These are phyloP conservation scores for Teleiodes luculella DNA, from an alignment of 2,888 invertebrate genomes.

Conservation along the genomic window DNA sequence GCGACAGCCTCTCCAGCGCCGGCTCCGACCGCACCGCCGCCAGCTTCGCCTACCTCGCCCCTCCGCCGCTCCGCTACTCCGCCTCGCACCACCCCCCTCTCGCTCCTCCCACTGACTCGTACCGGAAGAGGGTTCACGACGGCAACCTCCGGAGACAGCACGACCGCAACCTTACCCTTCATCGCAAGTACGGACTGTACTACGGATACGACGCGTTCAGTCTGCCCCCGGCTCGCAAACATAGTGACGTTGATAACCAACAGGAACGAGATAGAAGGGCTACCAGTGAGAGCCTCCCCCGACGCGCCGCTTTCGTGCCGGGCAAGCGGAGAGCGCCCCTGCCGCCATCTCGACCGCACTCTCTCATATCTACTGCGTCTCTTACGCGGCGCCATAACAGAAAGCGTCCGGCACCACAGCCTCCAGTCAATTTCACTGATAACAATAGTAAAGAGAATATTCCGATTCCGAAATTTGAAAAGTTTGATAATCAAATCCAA, in stretches of 20 bases:
- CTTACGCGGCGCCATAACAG: slow-evolving; percentile 48
- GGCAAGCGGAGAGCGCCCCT: slow-evolving; percentile 85
- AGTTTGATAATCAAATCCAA: slow-evolving; percentile 22
- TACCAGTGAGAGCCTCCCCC: slow-evolving; percentile 79
- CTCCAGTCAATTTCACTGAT: slow-evolving; percentile 49
- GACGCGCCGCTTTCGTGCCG: slow-evolving; percentile 83
- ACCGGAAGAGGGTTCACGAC: slow-evolving; percentile 79
- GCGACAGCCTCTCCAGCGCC: slow-evolving; percentile 81
- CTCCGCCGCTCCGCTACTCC: slow-evolving; percentile 71
- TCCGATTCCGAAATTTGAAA: slow-evolving; percentile 8
- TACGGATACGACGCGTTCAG: slow-evolving; percentile 64
- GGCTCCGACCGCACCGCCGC: slow-evolving; percentile 85
- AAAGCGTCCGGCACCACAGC: slow-evolving; percentile 78
- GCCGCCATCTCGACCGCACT: slow-evolving; percentile 42
- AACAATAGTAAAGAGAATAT: slow-evolving; percentile 39
- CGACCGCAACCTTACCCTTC: slow-evolving; percentile 80
- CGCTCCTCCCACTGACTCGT: slow-evolving; percentile 81
- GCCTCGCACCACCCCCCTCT: slow-evolving; percentile 60
- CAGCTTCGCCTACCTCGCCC: slow-evolving; percentile 83
- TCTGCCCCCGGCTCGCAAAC: slow-evolving; percentile 45
- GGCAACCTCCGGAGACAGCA: slow-evolving; percentile 77
- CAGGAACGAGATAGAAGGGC: slow-evolving; percentile 62
- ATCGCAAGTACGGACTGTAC: slow-evolving; percentile 81
- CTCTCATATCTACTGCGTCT: slow-evolving; percentile 35
- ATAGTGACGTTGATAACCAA: slow-evolving; percentile 30